A percentile compares a stretch with the other conserved stretches of the same genome.
These are phyloP conservation scores for Arrhamphus sclerolepis DNA, from an alignment of 2,797 vertebrate species.

Conservation along the genomic window DNA sequence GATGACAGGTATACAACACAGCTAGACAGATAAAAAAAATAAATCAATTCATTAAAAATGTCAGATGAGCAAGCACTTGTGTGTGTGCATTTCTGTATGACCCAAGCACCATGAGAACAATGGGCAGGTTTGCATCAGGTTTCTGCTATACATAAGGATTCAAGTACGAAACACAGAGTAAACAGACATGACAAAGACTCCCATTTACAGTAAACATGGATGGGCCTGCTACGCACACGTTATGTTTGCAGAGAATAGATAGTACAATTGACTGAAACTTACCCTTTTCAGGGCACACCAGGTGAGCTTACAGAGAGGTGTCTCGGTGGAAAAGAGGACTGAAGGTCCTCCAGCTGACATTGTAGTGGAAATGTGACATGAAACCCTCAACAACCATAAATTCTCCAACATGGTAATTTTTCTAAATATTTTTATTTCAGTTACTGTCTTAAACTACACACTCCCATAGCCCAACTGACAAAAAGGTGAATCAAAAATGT, in stretches of 20 bases:
- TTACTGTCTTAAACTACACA: too few relatives aligned
- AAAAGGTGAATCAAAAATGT: too few relatives aligned
- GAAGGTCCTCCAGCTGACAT: conserved; percentile 11
- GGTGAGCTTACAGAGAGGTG: conserved; percentile 68
- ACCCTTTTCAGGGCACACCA: conserved; percentile 53
- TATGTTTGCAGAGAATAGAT: conserved; percentile 60
- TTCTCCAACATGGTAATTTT: conserved; percentile 15
- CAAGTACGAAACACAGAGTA: conserved; percentile 57
- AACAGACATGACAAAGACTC: conserved; percentile 63
- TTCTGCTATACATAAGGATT: conserved; percentile 46
- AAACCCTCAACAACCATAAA: conserved; percentile 28
- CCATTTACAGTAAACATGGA: conserved; percentile 76
- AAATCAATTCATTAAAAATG: background rate
- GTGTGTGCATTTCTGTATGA: conserved; percentile 12
- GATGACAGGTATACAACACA: background rate
- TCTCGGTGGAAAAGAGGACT: conserved; percentile 30
- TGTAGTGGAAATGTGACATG: conserved; percentile 10
- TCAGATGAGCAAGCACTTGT: background rate
- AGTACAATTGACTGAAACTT: conserved; percentile 47
- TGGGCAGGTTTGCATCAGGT: conserved; percentile 39
- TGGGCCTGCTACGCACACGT: conserved; percentile 34
- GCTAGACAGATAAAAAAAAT: background rate
- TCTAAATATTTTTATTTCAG: too few relatives aligned
- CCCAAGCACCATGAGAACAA: conserved; percentile 19
- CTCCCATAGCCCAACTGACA: too few relatives aligned